Conservation (phyloP, 2,113 vertebrate species). For the Periophthalmodon schlosseri region DNA sequence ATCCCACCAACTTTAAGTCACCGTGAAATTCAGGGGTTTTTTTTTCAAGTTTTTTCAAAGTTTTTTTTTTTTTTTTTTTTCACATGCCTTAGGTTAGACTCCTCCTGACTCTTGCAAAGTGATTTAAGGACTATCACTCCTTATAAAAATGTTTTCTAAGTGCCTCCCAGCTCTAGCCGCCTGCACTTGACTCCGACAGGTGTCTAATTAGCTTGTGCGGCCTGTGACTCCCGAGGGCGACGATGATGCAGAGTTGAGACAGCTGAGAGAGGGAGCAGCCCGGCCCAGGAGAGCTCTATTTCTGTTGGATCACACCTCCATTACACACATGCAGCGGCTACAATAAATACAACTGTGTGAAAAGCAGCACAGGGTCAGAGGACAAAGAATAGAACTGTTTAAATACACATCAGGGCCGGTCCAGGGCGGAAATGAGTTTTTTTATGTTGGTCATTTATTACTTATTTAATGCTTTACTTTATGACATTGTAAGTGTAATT, state of each 20-base stretch:
- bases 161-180: slow-evolving; percentile 31
- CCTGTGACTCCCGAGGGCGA: slow-evolving; percentile 40
- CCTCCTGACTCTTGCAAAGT: slow-evolving; percentile 12
- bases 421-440: no score
- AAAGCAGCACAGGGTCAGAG: neutral
- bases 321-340: slow-evolving; percentile 21
- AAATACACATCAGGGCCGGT: no score
- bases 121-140: slow-evolving; percentile 40
- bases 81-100: slow-evolving; percentile 28
- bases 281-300: slow-evolving; percentile 13
- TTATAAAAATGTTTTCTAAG: slow-evolving; percentile 26
- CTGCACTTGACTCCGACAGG: slow-evolving; percentile 67
- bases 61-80: slow-evolving; percentile 19
- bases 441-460: no score
- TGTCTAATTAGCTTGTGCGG: slow-evolving; percentile 71
- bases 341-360: slow-evolving; percentile 17
- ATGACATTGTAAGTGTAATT: neutral
- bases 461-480: neutral
- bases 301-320: slow-evolving; percentile 16
- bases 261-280: slow-evolving; percentile 50
- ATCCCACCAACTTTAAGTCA: slow-evolving; percentile 51
- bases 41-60: neutral
- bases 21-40: slow-evolving; percentile 19
- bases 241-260: slow-evolving; percentile 50
- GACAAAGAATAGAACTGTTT: neutral